Percentiles rank a stretch among this genome's conserved stretches.
These are phyloP conservation scores for Laticauda colubrina DNA, from an alignment of 2,113 vertebrate species.

Conservation along the genomic window DNA sequence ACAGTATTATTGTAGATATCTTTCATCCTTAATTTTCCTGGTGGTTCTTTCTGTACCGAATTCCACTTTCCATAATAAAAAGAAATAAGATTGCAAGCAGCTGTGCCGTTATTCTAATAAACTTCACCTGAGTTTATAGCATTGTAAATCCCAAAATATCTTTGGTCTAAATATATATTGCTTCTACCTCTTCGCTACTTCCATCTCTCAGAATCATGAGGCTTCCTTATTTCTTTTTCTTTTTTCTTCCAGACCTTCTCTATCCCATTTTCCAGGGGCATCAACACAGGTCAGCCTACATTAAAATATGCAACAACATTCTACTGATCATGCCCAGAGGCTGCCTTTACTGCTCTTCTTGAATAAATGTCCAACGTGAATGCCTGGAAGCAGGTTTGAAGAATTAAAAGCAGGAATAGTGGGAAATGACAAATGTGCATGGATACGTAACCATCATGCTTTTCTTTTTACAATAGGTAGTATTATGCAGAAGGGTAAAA, in stretches of 20 bases:
- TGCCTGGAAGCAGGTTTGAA: neutral
- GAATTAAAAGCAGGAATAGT: neutral
- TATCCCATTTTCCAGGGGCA: slow-evolving; percentile 21
- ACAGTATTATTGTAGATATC: neutral
- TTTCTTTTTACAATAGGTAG: neutral
- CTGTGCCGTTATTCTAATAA: neutral
- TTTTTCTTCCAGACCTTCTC: slow-evolving; percentile 24
- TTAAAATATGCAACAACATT: slow-evolving; percentile 31
- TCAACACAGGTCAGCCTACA: slow-evolving; percentile 41
- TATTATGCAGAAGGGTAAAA: neutral
- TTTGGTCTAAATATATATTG: slow-evolving; percentile 24
- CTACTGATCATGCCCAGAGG: neutral
- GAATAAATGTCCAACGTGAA: slow-evolving; percentile 35
- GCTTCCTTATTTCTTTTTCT: slow-evolving; percentile 39
- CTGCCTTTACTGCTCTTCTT: slow-evolving; percentile 43
- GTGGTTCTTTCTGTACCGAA: neutral
- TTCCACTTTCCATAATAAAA: neutral
- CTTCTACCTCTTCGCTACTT: slow-evolving; percentile 27
- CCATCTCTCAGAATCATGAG: slow-evolving; percentile 35
- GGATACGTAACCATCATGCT: neutral
- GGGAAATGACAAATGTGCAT: neutral
- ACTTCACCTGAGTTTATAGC: slow-evolving; percentile 19
- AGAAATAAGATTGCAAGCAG: neutral
- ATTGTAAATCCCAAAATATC: slow-evolving; percentile 34
- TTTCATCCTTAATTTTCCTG: neutral